Evolutionary conservation across 2,888 invertebrate genomes (phyloP).

Genomic region (Cremastinae sp.): DNA sequence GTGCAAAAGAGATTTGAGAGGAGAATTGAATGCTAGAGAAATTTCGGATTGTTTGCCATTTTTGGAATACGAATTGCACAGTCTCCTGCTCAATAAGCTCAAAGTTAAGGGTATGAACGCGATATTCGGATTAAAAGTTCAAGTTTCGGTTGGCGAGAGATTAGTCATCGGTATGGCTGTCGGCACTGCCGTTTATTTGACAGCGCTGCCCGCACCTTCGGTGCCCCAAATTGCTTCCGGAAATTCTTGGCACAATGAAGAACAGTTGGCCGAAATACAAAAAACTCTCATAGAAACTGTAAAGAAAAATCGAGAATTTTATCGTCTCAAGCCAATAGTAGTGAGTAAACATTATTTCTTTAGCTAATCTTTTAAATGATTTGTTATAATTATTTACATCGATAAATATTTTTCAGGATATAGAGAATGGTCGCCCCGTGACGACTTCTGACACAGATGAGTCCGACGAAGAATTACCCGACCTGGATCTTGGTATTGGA

Average conservation of each 20-base stretch:
- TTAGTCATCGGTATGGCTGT: slow-evolving; percentile 94
- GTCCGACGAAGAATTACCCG: slow-evolving; percentile 85
- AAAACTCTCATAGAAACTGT: slow-evolving; percentile 87
- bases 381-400: background rate
- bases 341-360: no score
- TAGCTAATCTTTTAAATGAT: no score
- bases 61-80: slow-evolving; percentile 96
- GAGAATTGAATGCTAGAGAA: slow-evolving; percentile 94
- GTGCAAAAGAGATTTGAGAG: slow-evolving; percentile 88
- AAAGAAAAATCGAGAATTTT: slow-evolving; percentile 87
- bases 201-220: slow-evolving; percentile 88
- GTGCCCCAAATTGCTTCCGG: slow-evolving; percentile 87
- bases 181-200: slow-evolving; percentile 91
- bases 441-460: slow-evolving; percentile 84
- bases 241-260: slow-evolving; percentile 84
- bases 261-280: slow-evolving; percentile 86
- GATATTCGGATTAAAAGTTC: slow-evolving; percentile 90
- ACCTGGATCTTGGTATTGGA: slow-evolving; percentile 86
- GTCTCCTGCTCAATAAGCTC: slow-evolving; percentile 93
- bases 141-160: slow-evolving; percentile 90
- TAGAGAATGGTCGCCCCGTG: slow-evolving; percentile 76
- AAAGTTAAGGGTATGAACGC: slow-evolving; percentile 97
- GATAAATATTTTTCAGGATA: slow-evolving; percentile 67
- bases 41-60: slow-evolving; percentile 97
- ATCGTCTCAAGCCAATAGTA: slow-evolving; percentile 81